These are phyloP conservation scores for Hetaerina americana DNA, from an alignment of 1,140 invertebrate genomes.

Conservation along the genomic window DNA sequence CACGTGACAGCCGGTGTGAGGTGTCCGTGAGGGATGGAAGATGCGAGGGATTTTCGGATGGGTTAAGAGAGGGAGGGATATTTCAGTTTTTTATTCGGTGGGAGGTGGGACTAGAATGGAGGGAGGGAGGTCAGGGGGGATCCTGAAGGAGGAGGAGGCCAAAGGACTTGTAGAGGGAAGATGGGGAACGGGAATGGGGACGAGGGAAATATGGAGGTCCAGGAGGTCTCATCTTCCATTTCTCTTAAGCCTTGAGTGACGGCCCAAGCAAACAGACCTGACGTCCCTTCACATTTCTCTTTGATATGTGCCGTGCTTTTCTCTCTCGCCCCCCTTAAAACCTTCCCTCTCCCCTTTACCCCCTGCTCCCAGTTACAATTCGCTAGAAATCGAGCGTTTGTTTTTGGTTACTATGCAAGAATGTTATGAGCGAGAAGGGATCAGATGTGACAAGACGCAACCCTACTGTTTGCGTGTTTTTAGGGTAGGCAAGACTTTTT, in stretches of 20 bases:
- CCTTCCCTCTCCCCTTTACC: too few relatives aligned
- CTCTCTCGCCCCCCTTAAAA: neutral
- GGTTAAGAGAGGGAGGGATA: too few relatives aligned
- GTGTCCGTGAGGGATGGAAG: too few relatives aligned
- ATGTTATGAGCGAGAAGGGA: neutral
- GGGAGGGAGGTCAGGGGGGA: neutral
- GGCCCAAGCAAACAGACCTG: neutral
- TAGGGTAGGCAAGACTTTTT: too few relatives aligned
- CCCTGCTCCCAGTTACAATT: neutral
- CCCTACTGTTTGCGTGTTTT: too few relatives aligned
- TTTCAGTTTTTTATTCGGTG: too few relatives aligned
- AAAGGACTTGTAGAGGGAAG: neutral
- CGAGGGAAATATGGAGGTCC: neutral
- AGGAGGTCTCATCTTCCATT: neutral
- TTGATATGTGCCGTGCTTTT: neutral
- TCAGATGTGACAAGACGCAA: neutral
- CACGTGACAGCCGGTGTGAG: too few relatives aligned
- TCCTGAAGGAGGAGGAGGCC: neutral
- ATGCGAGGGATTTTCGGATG: too few relatives aligned
- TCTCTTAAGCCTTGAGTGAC: neutral
- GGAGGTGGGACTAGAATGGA: neutral
- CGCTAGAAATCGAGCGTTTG: neutral
- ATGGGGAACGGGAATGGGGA: neutral
- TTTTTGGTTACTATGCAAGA: neutral
- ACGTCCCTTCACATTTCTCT: neutral